Conservation (phyloP, 1,140 invertebrate genomes). For the Drosophila ficusphila region DNA sequence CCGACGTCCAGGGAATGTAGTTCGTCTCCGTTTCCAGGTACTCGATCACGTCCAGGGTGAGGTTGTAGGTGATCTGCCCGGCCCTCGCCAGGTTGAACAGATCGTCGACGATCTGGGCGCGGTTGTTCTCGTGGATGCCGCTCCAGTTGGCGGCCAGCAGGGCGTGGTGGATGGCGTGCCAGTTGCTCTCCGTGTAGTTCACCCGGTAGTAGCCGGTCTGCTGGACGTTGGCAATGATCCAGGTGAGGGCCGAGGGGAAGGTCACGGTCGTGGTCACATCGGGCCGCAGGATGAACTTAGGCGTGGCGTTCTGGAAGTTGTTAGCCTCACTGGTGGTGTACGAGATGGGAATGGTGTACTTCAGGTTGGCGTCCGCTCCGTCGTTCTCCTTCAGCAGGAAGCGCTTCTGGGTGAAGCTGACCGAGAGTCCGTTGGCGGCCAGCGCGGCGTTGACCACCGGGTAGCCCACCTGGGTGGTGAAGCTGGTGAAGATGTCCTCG, state of each 20-base stretch:
- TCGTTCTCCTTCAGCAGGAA: conserved; percentile 85
- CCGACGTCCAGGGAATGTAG: conserved; percentile 88
- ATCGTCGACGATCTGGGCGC: conserved; percentile 93
- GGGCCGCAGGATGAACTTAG: conserved; percentile 77
- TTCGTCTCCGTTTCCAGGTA: conserved; percentile 87
- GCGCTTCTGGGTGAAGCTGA: conserved; percentile 84
- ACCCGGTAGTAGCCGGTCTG: conserved; percentile 91
- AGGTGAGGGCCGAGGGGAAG: conserved; percentile 69
- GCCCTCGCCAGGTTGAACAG: conserved; percentile 87
- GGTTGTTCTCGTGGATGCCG: conserved; percentile 88
- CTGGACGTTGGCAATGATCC: conserved; percentile 89
- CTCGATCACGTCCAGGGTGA: conserved; percentile 86
- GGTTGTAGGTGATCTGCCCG: conserved; percentile 82
- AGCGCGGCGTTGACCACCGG: conserved; percentile 87
- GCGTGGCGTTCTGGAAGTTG: conserved; percentile 86
- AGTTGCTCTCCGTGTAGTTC: conserved; percentile 89
- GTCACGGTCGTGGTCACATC: conserved; percentile 9
- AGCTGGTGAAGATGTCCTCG: conserved; percentile 87
- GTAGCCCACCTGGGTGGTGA: conserved; percentile 90
- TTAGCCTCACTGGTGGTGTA: conserved; percentile 85
- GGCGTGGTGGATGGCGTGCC: conserved; percentile 86
- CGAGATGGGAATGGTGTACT: conserved; percentile 88
- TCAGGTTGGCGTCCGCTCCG: conserved; percentile 31
- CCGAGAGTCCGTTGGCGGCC: conserved; percentile 2
- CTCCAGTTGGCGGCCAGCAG: conserved; percentile 85